phyloP scores from a whole-genome alignment of 2,888 invertebrate species.

The Sphaerophoria rueppellii region DNA sequence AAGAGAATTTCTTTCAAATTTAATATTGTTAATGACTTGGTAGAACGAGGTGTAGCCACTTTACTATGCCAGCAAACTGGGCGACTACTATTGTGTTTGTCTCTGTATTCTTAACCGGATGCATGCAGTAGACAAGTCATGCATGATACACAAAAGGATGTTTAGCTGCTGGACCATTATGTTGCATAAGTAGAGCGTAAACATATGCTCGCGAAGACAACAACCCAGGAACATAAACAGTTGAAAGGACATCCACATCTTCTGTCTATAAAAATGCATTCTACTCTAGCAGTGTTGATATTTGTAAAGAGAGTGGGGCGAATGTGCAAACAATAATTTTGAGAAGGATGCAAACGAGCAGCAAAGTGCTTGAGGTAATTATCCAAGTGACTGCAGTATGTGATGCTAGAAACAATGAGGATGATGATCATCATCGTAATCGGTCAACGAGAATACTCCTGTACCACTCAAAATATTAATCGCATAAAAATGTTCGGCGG shows the following conservation, averaged over 20 bases:
- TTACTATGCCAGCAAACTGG: not conserved
- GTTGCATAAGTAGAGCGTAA: slow-evolving; percentile 57
- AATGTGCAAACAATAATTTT: too few species aligned
- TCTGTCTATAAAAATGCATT: slow-evolving; percentile 5
- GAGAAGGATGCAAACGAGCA: not conserved
- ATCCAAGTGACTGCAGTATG: slow-evolving; percentile 53
- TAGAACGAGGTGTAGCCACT: not conserved
- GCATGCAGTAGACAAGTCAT: slow-evolving; percentile 54
- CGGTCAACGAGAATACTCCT: slow-evolving; percentile 57
- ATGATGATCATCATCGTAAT: slow-evolving; percentile 37
- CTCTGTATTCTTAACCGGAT: slow-evolving; percentile 53
- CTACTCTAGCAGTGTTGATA: not conserved
- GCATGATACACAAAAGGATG: slow-evolving; percentile 26
- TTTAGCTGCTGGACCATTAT: slow-evolving; percentile 43
- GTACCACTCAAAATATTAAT: slow-evolving; percentile 49
- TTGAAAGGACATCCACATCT: slow-evolving; percentile 40
- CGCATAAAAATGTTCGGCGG: slow-evolving; percentile 29
- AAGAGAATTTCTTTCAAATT: not conserved
- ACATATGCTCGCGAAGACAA: slow-evolving; percentile 35
- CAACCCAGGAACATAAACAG: slow-evolving; percentile 8
- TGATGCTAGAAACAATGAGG: slow-evolving; percentile 43
- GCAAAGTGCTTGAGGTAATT: slow-evolving; percentile 43
- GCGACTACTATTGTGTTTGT: not conserved
- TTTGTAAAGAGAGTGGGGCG: not conserved
- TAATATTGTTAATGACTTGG: slow-evolving; percentile 18